These are phyloP conservation scores for Eupelmus urozonus DNA, from an alignment of 2,888 invertebrate species.

Conservation along the genomic window DNA sequence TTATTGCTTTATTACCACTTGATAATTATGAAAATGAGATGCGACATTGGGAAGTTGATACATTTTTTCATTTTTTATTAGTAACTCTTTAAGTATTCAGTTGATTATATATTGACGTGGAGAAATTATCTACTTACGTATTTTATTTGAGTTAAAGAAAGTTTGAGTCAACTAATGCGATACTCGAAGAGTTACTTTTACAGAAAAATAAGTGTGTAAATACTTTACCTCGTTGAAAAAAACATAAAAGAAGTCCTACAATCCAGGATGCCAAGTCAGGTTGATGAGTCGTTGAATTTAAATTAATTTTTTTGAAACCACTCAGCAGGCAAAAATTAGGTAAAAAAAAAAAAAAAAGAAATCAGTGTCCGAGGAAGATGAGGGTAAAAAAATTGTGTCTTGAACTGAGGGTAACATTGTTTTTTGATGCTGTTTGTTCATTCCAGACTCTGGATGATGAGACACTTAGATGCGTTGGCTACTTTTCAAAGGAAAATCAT, in stretches of 20 bases:
- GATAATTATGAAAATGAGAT: constrained; percentile 35
- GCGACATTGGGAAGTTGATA: constrained; percentile 15
- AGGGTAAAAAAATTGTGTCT: constrained; percentile 47
- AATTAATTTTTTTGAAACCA: constrained; percentile 55
- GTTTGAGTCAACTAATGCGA: neutral
- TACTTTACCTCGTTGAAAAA: constrained; percentile 31
- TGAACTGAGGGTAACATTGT: constrained; percentile 40
- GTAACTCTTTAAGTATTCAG: neutral
- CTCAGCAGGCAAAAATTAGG: constrained; percentile 70
- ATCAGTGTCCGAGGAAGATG: constrained; percentile 48
- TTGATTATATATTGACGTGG: too few relatives aligned
- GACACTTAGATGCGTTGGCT: constrained; percentile 42
- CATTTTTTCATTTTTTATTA: neutral
- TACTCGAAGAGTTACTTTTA: neutral
- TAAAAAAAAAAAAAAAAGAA: constrained; percentile 60
- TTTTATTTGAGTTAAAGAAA: too few relatives aligned
- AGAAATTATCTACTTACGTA: too few relatives aligned
- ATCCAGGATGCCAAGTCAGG: neutral
- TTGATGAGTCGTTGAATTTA: neutral
- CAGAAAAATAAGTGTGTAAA: neutral
- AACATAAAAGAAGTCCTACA: neutral
- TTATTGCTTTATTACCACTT: neutral
- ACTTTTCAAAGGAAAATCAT: constrained; percentile 40
- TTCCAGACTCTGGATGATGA: constrained; percentile 45
- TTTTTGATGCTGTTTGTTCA: constrained; percentile 36